A percentile compares a stretch with the other conserved stretches of the same genome.
phyloP scores from a whole-genome alignment of 2,797 vertebrate species.

The Thaleichthys pacificus region DNA sequence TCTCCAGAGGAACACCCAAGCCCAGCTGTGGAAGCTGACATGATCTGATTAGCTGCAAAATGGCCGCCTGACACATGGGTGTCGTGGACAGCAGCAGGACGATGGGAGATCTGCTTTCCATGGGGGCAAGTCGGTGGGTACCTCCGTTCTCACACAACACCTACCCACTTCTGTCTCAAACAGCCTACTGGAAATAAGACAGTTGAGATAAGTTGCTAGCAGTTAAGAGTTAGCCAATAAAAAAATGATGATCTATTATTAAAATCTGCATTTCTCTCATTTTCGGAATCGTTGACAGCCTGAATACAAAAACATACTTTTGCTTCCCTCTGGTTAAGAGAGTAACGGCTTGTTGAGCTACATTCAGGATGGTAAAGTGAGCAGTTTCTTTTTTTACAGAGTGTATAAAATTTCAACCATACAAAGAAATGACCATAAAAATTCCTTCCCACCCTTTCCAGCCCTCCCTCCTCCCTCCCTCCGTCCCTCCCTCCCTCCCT shows the following conservation, averaged over 20 bases:
- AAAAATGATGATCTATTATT: conserved; percentile 40
- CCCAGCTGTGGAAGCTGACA: not conserved
- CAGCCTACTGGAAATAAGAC: conserved; percentile 8
- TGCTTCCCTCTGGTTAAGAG: conserved; percentile 23
- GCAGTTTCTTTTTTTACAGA: conserved; percentile 18
- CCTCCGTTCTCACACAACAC: conserved; percentile 13
- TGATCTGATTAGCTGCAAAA: conserved; percentile 6
- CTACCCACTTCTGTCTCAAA: too few species aligned
- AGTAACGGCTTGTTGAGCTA: conserved; percentile 49
- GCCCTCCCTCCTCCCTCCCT: conserved; percentile 25
- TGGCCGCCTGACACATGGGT: conserved; percentile 35
- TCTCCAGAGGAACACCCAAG: too few species aligned
- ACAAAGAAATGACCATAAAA: conserved; percentile 45
- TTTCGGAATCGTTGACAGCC: conserved; percentile 24
- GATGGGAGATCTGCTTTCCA: conserved; percentile 26
- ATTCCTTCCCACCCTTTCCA: conserved; percentile 18
- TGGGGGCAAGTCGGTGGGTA: conserved; percentile 15
- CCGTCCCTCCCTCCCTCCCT: conserved; percentile 19
- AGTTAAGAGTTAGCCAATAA: conserved; percentile 10
- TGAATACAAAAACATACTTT: conserved; percentile 2
- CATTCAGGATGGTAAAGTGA: conserved; percentile 39
- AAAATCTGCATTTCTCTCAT: conserved; percentile 15
- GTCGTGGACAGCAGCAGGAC: conserved; percentile 52
- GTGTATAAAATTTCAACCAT: conserved; percentile 49
- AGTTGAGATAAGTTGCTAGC: not conserved